phyloP scores from a whole-genome alignment of 2,888 invertebrate species.

The Harmothoe impar region DNA sequence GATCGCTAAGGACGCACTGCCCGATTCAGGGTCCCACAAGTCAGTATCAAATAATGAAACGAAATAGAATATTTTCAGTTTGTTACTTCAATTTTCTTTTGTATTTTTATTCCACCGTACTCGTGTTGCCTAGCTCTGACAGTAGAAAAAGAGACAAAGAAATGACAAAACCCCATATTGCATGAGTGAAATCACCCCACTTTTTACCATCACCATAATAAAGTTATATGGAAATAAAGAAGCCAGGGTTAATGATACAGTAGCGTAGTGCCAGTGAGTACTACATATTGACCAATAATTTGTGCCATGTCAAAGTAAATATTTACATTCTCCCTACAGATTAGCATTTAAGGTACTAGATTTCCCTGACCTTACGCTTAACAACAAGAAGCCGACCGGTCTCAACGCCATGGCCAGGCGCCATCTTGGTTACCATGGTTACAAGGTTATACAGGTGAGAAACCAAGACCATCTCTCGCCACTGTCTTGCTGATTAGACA shows the following conservation, averaged over 20 bases:
- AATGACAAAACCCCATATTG: background rate
- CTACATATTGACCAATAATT: too few species aligned
- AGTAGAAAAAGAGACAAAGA: background rate
- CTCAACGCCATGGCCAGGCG: slow-evolving; percentile 70
- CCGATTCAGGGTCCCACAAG: background rate
- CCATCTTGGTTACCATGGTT: slow-evolving; percentile 68
- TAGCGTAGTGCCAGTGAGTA: too few species aligned
- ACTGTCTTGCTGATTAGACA: background rate
- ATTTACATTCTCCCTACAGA: slow-evolving; percentile 63
- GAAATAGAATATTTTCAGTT: background rate
- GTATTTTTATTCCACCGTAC: background rate
- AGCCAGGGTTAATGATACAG: too few species aligned
- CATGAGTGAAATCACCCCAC: background rate
- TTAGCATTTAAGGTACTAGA: slow-evolving; percentile 70
- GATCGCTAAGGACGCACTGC: slow-evolving; percentile 56
- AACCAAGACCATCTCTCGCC: too few species aligned
- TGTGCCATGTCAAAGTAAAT: too few species aligned
- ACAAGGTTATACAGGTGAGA: slow-evolving; percentile 69
- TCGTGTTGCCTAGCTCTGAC: background rate
- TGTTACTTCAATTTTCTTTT: background rate
- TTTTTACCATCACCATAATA: too few species aligned
- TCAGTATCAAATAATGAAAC: background rate
- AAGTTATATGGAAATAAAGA: too few species aligned
- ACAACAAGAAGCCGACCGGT: slow-evolving; percentile 66
- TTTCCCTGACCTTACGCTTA: slow-evolving; percentile 69